These are phyloP conservation scores for Eriocheir sinensis DNA, from an alignment of 1,140 invertebrate genomes.

Conservation along the genomic window DNA sequence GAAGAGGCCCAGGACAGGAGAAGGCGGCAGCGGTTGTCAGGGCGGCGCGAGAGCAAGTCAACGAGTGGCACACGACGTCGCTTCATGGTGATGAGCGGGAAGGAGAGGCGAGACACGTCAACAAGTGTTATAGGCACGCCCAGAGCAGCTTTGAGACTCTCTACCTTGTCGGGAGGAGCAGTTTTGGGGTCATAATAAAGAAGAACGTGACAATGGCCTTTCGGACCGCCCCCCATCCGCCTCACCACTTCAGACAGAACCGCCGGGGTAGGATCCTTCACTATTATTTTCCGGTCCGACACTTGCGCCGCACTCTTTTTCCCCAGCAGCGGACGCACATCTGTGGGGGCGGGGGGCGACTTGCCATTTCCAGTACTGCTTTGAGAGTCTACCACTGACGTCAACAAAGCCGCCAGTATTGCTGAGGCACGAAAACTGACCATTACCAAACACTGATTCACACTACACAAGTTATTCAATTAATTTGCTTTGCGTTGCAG, in stretches of 20 bases:
- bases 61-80: conserved; percentile 60
- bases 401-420: background rate
- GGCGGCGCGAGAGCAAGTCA: conserved; percentile 59
- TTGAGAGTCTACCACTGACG: background rate
- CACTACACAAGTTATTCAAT: background rate
- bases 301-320: background rate
- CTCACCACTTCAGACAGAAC: conserved; percentile 65
- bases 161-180: conserved; percentile 54
- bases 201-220: conserved; percentile 69
- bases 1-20: conserved; percentile 70
- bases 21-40: conserved; percentile 70
- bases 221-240: conserved; percentile 49
- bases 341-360: background rate
- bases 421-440: background rate
- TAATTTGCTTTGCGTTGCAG: background rate
- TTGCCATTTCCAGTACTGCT: background rate
- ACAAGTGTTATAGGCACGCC: conserved; percentile 66
- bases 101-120: conserved; percentile 68
- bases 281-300: background rate
- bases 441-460: background rate
- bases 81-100: conserved; percentile 68
- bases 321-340: conserved; percentile 61
- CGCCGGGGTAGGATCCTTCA: conserved; percentile 46
- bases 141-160: background rate
- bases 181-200: conserved; percentile 70